Conservation (phyloP, 2,888 invertebrate genomes). For the Acrobeloides nanus region DNA sequence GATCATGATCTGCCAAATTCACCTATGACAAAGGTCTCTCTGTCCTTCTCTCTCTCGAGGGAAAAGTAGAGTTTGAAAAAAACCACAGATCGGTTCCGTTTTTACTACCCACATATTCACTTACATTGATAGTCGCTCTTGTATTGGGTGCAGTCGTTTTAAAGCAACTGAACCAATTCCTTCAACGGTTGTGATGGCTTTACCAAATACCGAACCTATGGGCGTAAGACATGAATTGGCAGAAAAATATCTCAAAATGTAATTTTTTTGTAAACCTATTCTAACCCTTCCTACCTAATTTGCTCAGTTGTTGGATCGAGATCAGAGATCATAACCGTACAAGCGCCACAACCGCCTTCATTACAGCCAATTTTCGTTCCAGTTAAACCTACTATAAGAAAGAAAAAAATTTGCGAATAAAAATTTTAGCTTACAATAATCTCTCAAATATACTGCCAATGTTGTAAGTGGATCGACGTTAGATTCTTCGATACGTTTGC, state of each 20-base stretch:
- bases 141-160: slow-evolving; percentile 70
- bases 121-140: slow-evolving; percentile 56
- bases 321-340: slow-evolving; percentile 54
- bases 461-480: slow-evolving; percentile 45
- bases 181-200: slow-evolving; percentile 83
- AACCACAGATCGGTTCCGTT: no score
- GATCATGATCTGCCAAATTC: neutral
- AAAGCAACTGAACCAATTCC: slow-evolving; percentile 76
- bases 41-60: no score
- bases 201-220: slow-evolving; percentile 75
- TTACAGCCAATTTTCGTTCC: slow-evolving; percentile 56
- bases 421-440: slow-evolving; percentile 29
- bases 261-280: no score
- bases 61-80: no score
- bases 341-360: slow-evolving; percentile 58
- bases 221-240: slow-evolving; percentile 85
- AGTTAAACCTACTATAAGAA: slow-evolving; percentile 37
- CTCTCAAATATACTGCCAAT: slow-evolving; percentile 41
- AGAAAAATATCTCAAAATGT: slow-evolving; percentile 45
- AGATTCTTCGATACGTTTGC: slow-evolving; percentile 38
- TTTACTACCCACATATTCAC: no score
- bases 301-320: slow-evolving; percentile 26
- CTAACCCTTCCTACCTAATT: slow-evolving; percentile 23
- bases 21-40: neutral
- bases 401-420: neutral